A percentile compares a stretch with the other conserved stretches of the same genome.
phyloP scores from a whole-genome alignment of 2,797 vertebrate genomes.

The Botia almorhae region DNA sequence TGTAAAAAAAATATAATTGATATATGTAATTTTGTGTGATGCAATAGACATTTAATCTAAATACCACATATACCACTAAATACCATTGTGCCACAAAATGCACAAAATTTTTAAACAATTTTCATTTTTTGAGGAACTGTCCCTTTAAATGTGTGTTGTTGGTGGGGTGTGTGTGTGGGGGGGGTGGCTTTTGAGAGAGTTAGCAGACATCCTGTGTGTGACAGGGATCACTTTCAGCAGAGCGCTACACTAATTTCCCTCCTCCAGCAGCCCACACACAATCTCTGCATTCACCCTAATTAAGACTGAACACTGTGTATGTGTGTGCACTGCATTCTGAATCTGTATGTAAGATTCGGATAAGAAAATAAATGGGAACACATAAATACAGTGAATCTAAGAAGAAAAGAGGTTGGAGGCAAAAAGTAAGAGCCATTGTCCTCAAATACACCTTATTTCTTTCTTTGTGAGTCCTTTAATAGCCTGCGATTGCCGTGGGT shows the following conservation, averaged over 20 bases:
- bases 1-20: too few species aligned
- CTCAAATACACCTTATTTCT: conserved; percentile 13
- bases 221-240: conserved; percentile 62
- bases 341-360: not conserved
- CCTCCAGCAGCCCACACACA: conserved; percentile 60
- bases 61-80: too few species aligned
- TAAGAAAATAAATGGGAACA: not conserved
- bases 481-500: conserved; percentile 14
- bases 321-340: conserved; percentile 20
- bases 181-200: conserved; percentile 49
- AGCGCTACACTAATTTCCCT: conserved; percentile 51
- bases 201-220: conserved; percentile 63
- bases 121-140: too few species aligned
- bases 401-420: not conserved
- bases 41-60: too few species aligned
- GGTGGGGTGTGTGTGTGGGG: too few species aligned
- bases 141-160: too few species aligned
- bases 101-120: too few species aligned
- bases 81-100: too few species aligned
- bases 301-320: conserved; percentile 50
- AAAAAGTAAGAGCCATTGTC: conserved; percentile 4
- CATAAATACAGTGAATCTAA: not conserved
- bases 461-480: conserved; percentile 28
- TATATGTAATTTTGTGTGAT: too few species aligned
- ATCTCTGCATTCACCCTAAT: conserved; percentile 57